A percentile compares a stretch with the other conserved stretches of the same genome.
These are phyloP conservation scores for Bambusicola thoracicus DNA, from an alignment of 2,113 vertebrate species.

Conservation along the genomic window DNA sequence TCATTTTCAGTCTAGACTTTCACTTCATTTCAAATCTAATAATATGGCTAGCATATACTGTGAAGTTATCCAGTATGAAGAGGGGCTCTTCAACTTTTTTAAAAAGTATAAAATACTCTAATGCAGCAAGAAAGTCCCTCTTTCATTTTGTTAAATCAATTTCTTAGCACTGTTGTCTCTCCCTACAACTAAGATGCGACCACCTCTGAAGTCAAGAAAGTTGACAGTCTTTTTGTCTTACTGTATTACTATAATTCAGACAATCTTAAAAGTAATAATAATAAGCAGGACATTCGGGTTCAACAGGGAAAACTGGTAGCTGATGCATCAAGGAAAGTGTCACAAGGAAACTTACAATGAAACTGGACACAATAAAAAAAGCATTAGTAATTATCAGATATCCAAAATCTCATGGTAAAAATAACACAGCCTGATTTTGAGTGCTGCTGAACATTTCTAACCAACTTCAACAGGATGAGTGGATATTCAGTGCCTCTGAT, in stretches of 20 bases:
- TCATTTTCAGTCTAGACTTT: not conserved
- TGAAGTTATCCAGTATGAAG: not conserved
- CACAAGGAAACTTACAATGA: not conserved
- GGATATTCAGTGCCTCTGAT: not conserved
- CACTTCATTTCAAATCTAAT: not conserved
- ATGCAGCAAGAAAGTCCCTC: not conserved
- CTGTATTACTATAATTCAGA: not conserved
- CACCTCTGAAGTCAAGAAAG: not conserved
- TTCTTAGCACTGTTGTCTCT: not conserved
- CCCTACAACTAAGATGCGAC: not conserved
- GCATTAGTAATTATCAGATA: not conserved
- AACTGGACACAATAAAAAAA: not conserved
- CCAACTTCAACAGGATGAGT: not conserved
- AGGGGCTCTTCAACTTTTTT: not conserved
- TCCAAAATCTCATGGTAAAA: not conserved
- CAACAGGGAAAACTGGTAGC: not conserved
- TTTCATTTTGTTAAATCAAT: not conserved
- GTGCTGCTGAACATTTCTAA: not conserved
- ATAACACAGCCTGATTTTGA: not conserved
- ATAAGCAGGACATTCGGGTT: not conserved
- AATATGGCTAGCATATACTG: not conserved
- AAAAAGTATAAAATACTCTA: not conserved
- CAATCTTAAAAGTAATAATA: not conserved
- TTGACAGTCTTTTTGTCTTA: not conserved
- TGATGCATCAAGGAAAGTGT: not conserved